phyloP scores from a whole-genome alignment of 2,888 invertebrate genomes.

The Apodemia zela region DNA sequence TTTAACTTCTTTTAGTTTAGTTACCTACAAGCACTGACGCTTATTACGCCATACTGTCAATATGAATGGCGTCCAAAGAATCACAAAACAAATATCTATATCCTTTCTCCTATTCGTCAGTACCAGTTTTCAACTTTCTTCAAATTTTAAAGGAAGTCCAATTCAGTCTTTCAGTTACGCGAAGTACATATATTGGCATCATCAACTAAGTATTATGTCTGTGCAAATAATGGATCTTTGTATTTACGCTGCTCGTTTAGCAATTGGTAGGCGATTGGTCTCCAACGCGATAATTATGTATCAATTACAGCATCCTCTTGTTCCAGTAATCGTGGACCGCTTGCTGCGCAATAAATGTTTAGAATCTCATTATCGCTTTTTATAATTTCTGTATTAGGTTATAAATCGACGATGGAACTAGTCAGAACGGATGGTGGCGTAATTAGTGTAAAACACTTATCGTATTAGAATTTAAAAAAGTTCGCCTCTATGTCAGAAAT shows the following conservation, averaged over 20 bases:
- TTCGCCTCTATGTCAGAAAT: no score
- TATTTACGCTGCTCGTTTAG: not conserved
- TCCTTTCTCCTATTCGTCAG: no score
- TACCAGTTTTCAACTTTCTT: no score
- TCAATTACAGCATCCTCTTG: constrained; percentile 27
- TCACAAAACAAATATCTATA: no score
- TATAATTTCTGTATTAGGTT: not conserved
- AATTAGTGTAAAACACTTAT: no score
- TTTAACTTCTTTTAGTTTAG: no score
- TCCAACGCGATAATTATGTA: constrained; percentile 27
- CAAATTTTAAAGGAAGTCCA: no score
- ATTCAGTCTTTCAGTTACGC: not conserved
- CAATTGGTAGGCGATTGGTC: not conserved
- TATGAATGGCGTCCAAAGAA: no score
- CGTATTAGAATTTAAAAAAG: no score
- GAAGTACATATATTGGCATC: not conserved
- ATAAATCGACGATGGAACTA: not conserved
- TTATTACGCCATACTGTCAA: no score
- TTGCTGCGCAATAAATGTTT: constrained; percentile 25
- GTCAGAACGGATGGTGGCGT: no score
- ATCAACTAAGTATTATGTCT: not conserved
- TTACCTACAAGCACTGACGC: no score
- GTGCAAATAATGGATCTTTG: not conserved
- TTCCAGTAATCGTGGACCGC: constrained; percentile 27
- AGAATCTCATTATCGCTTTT: constrained; percentile 19